A percentile compares a stretch with the other conserved stretches of the same genome.
These are phyloP conservation scores for Hydrozoanthus tunicans DNA, from an alignment of 64 coral and sea anemone genomes.

Conservation along the genomic window DNA sequence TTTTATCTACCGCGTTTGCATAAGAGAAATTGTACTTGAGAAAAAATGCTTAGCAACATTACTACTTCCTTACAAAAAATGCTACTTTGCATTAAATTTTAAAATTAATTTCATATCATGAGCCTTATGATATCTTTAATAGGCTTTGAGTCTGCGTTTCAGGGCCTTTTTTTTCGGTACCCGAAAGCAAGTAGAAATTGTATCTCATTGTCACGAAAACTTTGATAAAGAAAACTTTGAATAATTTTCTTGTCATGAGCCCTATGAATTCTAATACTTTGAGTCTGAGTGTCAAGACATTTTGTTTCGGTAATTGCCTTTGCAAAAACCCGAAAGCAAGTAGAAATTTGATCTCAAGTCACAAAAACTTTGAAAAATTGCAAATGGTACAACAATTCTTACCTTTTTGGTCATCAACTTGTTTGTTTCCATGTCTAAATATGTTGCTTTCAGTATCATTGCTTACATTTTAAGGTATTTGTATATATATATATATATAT, in stretches of 20 bases:
- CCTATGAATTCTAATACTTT: not conserved
- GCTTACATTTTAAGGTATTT: no score
- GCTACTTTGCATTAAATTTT: not conserved
- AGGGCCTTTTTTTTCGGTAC: slow-evolving; percentile 11
- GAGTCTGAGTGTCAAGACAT: not conserved
- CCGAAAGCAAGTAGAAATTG: not conserved
- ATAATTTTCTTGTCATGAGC: no score
- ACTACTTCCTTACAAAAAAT: slow-evolving; percentile 39
- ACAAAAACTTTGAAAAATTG: no score
- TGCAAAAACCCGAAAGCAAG: not conserved
- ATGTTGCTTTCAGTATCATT: no score
- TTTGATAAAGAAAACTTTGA: not conserved
- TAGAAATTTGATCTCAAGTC: no score
- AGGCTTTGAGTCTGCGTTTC: slow-evolving; percentile 25
- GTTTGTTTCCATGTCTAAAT: no score
- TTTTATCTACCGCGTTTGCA: slow-evolving; percentile 5
- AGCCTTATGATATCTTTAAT: not conserved
- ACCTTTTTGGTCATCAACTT: no score
- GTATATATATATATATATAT: no score
- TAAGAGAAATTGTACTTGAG: slow-evolving; percentile 14
- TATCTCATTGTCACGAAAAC: not conserved
- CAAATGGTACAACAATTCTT: no score
- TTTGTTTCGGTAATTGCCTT: not conserved
- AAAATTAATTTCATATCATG: slow-evolving; percentile 15
- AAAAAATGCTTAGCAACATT: slow-evolving; percentile 40